A percentile compares a stretch with the other conserved stretches of the same genome.
These are phyloP conservation scores for Pseudomyrmex cubaensis DNA, from an alignment of 1,140 invertebrate genomes.

Conservation along the genomic window DNA sequence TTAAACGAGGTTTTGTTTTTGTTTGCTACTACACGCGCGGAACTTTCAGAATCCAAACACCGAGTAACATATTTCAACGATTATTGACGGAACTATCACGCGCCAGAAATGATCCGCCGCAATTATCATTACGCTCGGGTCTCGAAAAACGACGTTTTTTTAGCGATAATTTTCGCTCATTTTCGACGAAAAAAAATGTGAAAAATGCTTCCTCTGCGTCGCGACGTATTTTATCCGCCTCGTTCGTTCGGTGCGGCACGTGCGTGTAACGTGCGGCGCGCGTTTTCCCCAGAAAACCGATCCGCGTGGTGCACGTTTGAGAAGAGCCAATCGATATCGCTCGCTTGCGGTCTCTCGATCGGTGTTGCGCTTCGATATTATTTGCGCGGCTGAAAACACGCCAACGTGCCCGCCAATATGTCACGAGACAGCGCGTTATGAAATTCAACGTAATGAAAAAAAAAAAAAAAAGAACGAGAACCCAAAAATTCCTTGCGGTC, in stretches of 20 bases:
- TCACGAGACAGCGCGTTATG: background rate
- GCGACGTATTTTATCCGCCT: conserved; percentile 38
- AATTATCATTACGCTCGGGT: conserved; percentile 1
- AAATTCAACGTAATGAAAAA: conserved; percentile 37
- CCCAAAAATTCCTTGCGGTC: background rate
- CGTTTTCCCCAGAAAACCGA: background rate
- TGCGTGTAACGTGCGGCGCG: conserved; percentile 5
- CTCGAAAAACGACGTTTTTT: background rate
- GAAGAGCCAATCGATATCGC: conserved; percentile 31
- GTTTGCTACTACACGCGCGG: background rate
- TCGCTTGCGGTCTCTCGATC: background rate
- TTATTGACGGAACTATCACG: background rate
- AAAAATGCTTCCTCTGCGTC: background rate
- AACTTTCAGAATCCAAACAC: background rate
- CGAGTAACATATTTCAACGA: conserved; percentile 13
- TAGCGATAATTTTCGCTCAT: no score
- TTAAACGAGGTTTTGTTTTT: background rate
- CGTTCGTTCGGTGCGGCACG: conserved; percentile 1
- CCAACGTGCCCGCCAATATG: background rate
- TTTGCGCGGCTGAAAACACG: conserved; percentile 11
- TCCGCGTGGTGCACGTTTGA: background rate
- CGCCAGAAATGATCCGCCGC: background rate
- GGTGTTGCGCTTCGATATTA: background rate
- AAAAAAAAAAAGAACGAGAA: background rate
- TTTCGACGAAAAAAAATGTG: no score